Base-by-base conservation (phyloP, 2,797 vertebrate genomes). In the Adelosebastes latens region DNA sequence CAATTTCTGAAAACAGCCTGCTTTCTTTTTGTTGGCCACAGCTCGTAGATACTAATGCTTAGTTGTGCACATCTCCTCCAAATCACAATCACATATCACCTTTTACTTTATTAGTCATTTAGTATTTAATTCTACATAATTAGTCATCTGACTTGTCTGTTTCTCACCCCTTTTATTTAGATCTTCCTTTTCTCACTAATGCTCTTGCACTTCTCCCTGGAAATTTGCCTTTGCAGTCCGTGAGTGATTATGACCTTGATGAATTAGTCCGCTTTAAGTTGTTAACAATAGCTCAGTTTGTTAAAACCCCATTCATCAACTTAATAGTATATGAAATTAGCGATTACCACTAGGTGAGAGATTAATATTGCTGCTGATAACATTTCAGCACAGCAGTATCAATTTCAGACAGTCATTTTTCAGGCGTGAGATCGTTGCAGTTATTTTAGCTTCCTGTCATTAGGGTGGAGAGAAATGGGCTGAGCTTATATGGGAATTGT, bases 271-370 rank as follows among this genome's bases (percentile, higher is more conserved):
- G 42, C 86, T 90, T 81, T 80, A 84, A 87, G 71, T 86, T 93
- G 83, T 92, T 91, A 94, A 90, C 87, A 94, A 87, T 77, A 85
- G 74, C 88, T 77, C 69, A 80, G 85, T 92, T 84, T 87, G 83
- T 91, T 90, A 89, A 94, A 90, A 86, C 62, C 63, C 64, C 86
- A 94, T 95, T 91, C 58, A 89, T 94, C 93, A 93, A 66, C 68
- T 81, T 89, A 90, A 89, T 91, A 84, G 83, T 80, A 84, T 83
- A 86, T 88, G 74, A 92, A 91, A 91, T 88, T 89, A 87, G 87
- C 36, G 61, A 90, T 94, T 93, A 85, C 64, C 79, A 67, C 65
- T 55, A 83, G 85, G 87, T 87, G 89, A 89, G 87, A 90, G 85
- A 95, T 93, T 89, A 88, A 92, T 92, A 87, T 91, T 81, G 80